Percentiles rank a stretch among this genome's conserved stretches.
These are phyloP conservation scores for Rhorus exstirpatorius DNA, from an alignment of 2,888 invertebrate genomes.

Conservation along the genomic window DNA sequence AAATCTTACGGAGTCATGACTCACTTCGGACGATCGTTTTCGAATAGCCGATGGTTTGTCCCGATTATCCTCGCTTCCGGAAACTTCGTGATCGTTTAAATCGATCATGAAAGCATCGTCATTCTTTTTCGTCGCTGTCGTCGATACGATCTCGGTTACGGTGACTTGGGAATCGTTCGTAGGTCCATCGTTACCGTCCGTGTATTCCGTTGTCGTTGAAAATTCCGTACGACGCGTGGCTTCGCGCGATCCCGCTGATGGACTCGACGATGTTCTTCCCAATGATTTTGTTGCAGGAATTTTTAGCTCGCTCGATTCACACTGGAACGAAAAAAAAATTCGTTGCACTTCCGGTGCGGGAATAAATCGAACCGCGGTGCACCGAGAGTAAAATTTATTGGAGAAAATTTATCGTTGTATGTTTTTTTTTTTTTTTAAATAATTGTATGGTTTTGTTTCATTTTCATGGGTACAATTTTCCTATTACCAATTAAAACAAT, in stretches of 20 bases:
- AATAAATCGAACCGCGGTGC: too few species aligned
- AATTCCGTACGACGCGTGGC: constrained; percentile 68
- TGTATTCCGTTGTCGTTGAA: constrained; percentile 58
- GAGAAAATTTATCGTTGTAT: too few species aligned
- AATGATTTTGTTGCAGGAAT: constrained; percentile 69
- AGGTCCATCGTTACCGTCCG: constrained; percentile 72
- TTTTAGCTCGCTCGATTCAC: constrained; percentile 67
- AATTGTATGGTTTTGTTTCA: too few species aligned
- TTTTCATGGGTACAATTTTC: too few species aligned
- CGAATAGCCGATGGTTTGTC: constrained; percentile 71
- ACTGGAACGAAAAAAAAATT: constrained; percentile 63
- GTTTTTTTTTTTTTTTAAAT: too few species aligned
- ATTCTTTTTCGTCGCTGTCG: constrained; percentile 65
- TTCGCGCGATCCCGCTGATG: constrained; percentile 59
- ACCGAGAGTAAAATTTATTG: too few species aligned
- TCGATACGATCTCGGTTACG: constrained; percentile 69
- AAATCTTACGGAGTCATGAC: constrained; percentile 35
- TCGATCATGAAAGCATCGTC: constrained; percentile 73
- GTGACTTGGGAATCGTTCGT: constrained; percentile 68
- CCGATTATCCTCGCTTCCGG: constrained; percentile 64
- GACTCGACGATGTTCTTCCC: constrained; percentile 66
- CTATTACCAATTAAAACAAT: too few species aligned
- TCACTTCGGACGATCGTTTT: constrained; percentile 75
- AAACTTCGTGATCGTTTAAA: constrained; percentile 69
- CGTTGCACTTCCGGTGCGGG: not conserved